Evolutionary conservation across 2,797 vertebrate species (phyloP), one percentile per base, ranked within the genome.

Genomic region (Scarus forsteni): DNA sequence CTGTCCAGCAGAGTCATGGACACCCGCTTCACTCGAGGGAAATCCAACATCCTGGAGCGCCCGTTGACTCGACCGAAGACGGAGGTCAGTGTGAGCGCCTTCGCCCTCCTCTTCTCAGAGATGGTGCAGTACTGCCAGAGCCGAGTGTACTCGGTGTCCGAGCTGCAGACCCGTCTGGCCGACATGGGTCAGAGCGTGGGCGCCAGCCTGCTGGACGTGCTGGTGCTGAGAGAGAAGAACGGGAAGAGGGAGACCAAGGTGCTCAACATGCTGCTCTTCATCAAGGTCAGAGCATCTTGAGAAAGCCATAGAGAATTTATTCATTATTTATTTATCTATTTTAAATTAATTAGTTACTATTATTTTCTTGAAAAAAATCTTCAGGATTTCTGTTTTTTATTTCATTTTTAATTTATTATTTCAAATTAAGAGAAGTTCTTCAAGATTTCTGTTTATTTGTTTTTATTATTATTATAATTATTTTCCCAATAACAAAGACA

Each of bases 121-220:
- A 96, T 98, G 91, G 97, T 99, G 0, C 97, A 99, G 93, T 98
- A 99, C 90, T 98, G 98, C 66, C 97, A 99, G 94, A 96, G 95
- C 85, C 95, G 97, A 0, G 98, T 98, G 6, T 98, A 97, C 92
- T 99, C 97, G 0, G 97, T 99, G 78, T 94, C 96, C 0, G 97
- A 98, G 92, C 95, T 99, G 19, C 97, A 99, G 87, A 94, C 95
- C 0, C 96, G 96, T 3, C 94, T 98, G 54, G 95, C 97, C 0
- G 95, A 94, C 3, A 90, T 98, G 91, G 98, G 98, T 14, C 96
- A 95, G 73, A 95, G 96, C 0, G 97, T 99, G 0, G 98, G 98
- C 0, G 93, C 94, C 0, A 95, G 97, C 4, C 91, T 97, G 43
- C 90, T 99, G 58, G 98, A 99, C 1, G 95, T 96, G 0, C 86